Conservation (phyloP, 2,113 vertebrate species). For the Pedetes capensis region DNA sequence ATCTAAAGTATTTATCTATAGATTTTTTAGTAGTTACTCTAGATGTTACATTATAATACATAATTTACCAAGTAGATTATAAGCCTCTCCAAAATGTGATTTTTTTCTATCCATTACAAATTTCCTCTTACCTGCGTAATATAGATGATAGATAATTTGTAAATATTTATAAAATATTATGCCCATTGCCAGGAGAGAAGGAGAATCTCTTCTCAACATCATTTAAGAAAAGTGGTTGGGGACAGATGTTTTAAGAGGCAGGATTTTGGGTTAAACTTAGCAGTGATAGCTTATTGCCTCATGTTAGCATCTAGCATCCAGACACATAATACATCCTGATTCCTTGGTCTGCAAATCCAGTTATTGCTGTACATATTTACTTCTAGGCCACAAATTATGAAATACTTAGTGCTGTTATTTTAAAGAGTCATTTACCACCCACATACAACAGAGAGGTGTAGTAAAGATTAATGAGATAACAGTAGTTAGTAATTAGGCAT, state of each 20-base stretch:
- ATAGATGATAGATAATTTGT: neutral
- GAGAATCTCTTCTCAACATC: neutral
- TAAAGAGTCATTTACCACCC: neutral
- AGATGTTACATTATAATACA: neutral
- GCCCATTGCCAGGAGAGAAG: neutral
- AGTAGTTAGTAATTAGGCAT: neutral
- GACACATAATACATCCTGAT: neutral
- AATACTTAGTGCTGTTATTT: neutral
- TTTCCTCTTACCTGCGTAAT: neutral
- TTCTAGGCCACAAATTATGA: neutral
- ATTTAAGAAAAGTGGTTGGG: neutral
- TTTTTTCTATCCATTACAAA: neutral
- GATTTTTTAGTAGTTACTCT: neutral
- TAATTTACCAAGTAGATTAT: neutral
- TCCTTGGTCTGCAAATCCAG: neutral
- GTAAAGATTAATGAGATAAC: neutral
- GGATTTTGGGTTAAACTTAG: too few relatives aligned
- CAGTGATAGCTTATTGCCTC: neutral
- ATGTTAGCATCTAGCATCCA: neutral
- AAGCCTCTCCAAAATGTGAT: neutral
- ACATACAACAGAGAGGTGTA: neutral
- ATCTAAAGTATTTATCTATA: neutral
- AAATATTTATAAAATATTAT: neutral
- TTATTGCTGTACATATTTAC: too few relatives aligned
- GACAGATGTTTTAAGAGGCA: neutral